Evolutionary conservation across 2,113 vertebrate species (phyloP).

Genomic region (Polypterus senegalus): DNA sequence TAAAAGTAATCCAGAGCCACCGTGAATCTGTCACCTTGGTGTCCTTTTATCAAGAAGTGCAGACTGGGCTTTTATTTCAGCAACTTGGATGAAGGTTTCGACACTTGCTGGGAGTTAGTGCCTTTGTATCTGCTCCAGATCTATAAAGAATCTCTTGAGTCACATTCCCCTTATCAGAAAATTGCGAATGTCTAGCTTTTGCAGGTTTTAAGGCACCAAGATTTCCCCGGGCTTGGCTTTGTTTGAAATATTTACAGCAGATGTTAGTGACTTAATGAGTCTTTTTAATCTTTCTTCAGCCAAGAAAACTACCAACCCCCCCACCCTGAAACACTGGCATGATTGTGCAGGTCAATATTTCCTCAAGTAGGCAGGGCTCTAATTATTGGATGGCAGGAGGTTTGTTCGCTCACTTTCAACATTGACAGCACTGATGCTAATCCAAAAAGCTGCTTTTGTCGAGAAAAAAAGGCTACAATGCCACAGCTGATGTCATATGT

Average conservation of each 20-base stretch:
- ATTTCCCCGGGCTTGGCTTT: neutral
- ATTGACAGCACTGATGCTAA: too few species aligned
- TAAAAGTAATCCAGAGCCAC: slow-evolving; percentile 27
- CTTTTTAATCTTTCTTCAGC: too few species aligned
- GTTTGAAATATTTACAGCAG: slow-evolving; percentile 13
- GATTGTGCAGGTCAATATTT: too few species aligned
- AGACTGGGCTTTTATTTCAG: slow-evolving; percentile 25
- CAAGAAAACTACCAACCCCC: too few species aligned
- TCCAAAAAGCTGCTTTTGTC: too few species aligned
- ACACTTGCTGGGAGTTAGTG: slow-evolving; percentile 38
- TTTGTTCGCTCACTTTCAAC: too few species aligned
- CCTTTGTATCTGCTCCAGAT: slow-evolving; percentile 36
- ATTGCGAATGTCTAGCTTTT: slow-evolving; percentile 40
- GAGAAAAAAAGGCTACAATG: too few species aligned
- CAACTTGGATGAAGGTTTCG: slow-evolving; percentile 28
- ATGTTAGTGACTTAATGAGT: slow-evolving; percentile 23
- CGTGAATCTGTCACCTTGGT: slow-evolving; percentile 31
- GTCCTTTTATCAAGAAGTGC: slow-evolving; percentile 27
- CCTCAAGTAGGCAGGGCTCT: too few species aligned
- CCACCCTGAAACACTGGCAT: too few species aligned
- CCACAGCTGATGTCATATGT: too few species aligned
- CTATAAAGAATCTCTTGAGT: slow-evolving; percentile 47
- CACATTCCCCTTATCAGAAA: slow-evolving; percentile 53
- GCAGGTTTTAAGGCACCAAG: neutral
- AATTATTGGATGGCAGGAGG: too few species aligned